Percentiles rank a stretch among this genome's conserved stretches.
phyloP scores from a whole-genome alignment of 2,888 invertebrate species.

The Tenthredo distinguenda region DNA sequence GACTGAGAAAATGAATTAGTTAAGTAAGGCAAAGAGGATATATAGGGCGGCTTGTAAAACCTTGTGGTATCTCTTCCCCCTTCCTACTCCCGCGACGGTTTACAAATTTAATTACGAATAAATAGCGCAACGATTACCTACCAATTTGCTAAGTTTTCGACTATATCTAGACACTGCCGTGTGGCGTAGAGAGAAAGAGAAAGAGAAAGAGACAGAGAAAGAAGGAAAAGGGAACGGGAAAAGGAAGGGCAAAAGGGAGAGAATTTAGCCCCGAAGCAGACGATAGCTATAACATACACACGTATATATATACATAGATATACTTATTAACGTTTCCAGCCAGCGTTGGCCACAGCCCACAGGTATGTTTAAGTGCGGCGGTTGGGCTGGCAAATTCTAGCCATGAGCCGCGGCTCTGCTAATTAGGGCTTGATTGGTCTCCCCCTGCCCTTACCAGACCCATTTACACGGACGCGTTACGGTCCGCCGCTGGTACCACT shows the following conservation, averaged over 20 bases:
- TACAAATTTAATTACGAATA: constrained; percentile 22
- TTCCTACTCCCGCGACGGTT: neutral
- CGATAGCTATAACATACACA: neutral
- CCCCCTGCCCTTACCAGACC: constrained; percentile 57
- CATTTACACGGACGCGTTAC: constrained; percentile 45
- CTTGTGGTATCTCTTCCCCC: neutral
- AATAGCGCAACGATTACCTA: constrained; percentile 36
- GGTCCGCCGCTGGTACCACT: constrained; percentile 43
- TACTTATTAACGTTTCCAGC: constrained; percentile 17
- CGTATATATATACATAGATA: neutral
- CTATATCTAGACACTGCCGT: neutral
- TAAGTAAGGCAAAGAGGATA: neutral
- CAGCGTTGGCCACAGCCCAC: constrained; percentile 34
- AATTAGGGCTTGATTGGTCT: constrained; percentile 74
- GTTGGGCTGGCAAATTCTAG: constrained; percentile 53
- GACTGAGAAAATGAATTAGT: constrained; percentile 29
- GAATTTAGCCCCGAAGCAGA: constrained; percentile 14
- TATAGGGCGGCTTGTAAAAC: constrained; percentile 11
- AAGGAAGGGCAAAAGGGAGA: neutral
- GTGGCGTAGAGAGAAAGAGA: neutral
- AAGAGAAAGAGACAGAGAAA: neutral
- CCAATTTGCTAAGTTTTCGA: constrained; percentile 46
- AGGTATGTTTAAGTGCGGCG: constrained; percentile 49
- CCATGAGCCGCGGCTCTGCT: constrained; percentile 65
- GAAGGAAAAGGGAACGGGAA: neutral